phyloP scores from a whole-genome alignment of 2,797 vertebrate genomes.

The Enteromius unitaeniatus region DNA sequence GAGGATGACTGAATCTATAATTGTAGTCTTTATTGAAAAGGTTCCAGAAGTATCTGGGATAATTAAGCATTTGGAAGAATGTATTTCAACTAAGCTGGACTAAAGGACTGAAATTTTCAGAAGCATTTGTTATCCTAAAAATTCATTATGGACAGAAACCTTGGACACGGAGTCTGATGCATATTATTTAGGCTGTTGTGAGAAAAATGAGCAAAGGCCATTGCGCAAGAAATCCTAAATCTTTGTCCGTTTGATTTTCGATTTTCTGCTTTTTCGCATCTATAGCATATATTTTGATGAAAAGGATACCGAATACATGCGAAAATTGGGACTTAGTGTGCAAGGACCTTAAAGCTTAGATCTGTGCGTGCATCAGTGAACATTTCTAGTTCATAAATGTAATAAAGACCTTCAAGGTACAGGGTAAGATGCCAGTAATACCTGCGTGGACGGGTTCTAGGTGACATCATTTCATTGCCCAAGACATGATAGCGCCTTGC shows the following conservation, averaged over 20 bases:
- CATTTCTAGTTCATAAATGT: neutral
- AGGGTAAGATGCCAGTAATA: slow-evolving; percentile 67
- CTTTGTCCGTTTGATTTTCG: too few species aligned
- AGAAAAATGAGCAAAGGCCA: too few species aligned
- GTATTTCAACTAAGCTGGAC: neutral
- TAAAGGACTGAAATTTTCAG: too few species aligned
- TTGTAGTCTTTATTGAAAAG: slow-evolving; percentile 7
- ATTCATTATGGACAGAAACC: too few species aligned
- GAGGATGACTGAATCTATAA: neutral
- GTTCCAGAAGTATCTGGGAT: neutral
- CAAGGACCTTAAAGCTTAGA: neutral
- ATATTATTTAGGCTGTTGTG: too few species aligned
- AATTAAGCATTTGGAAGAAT: neutral
- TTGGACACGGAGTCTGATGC: too few species aligned
- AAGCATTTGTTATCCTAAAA: too few species aligned
- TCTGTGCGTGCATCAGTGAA: slow-evolving; percentile 1
- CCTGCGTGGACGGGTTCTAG: slow-evolving; percentile 96
- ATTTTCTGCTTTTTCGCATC: too few species aligned
- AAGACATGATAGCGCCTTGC: slow-evolving; percentile 96
- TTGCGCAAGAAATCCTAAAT: too few species aligned
- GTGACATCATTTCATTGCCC: slow-evolving; percentile 99
- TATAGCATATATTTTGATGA: too few species aligned
- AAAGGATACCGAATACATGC: too few species aligned
- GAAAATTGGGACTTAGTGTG: too few species aligned
- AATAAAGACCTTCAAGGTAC: neutral